Evolutionary conservation across 2,113 vertebrate genomes (phyloP).

Genomic region (Gnathonemus echidnorhynchus): DNA sequence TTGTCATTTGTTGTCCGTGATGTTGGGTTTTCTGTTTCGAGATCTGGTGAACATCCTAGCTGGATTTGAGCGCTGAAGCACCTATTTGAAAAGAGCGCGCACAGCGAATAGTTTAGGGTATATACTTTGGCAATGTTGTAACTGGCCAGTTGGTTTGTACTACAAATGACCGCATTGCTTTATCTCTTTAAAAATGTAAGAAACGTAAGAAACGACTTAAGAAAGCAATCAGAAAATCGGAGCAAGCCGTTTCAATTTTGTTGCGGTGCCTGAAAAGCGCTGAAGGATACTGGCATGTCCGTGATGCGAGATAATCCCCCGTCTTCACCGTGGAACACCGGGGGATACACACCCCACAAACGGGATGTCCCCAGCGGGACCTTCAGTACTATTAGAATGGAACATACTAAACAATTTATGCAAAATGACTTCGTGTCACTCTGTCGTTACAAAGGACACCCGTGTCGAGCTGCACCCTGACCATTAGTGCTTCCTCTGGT

Average conservation of each 20-base stretch:
- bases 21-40: not conserved
- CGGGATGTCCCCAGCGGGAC: not conserved
- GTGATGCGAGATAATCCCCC: not conserved
- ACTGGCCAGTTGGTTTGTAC: not conserved
- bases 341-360: not conserved
- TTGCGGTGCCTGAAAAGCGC: not conserved
- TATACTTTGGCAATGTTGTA: not conserved
- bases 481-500: not conserved
- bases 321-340: not conserved
- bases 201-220: not conserved
- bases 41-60: not conserved
- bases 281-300: not conserved
- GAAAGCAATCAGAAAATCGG: not conserved
- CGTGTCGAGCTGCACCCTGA: not conserved
- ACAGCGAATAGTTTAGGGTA: not conserved
- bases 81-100: not conserved
- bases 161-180: not conserved
- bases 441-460: not conserved
- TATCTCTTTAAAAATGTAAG: not conserved
- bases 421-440: not conserved
- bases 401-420: not conserved
- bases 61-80: not conserved
- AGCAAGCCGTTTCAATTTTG: not conserved
- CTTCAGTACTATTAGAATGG: not conserved
- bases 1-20: not conserved